Conservation (phyloP, 1,140 invertebrate genomes). For the Caerostris extrusa region DNA sequence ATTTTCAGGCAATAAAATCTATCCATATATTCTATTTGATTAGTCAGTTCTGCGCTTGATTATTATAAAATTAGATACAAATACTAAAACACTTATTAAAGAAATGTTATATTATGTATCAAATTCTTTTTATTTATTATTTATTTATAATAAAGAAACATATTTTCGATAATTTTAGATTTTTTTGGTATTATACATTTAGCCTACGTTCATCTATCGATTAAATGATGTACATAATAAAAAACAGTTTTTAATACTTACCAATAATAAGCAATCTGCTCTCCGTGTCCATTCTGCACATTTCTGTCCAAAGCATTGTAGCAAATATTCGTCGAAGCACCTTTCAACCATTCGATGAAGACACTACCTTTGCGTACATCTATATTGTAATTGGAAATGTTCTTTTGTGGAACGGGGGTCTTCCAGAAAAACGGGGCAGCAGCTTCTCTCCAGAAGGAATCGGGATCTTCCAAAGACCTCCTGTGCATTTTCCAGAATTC, state of each 20-base stretch:
- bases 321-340: conserved; percentile 95
- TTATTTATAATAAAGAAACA: too few species aligned
- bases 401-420: conserved; percentile 82
- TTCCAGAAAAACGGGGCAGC: conserved; percentile 94
- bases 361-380: conserved; percentile 93
- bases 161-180: too few species aligned
- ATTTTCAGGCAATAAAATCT: too few species aligned
- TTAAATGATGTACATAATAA: too few species aligned
- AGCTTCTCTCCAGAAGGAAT: conserved; percentile 94
- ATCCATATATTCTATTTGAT: too few species aligned
- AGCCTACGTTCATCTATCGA: too few species aligned
- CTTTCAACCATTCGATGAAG: conserved; percentile 96
- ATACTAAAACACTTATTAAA: too few species aligned
- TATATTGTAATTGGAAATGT: conserved; percentile 95
- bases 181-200: too few species aligned
- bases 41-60: too few species aligned
- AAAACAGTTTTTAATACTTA: conserved; percentile 83
- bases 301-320: conserved; percentile 97
- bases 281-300: conserved; percentile 91
- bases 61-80: too few species aligned
- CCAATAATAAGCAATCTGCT: conserved; percentile 97
- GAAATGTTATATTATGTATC: too few species aligned
- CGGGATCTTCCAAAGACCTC: conserved; percentile 92
- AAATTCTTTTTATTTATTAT: too few species aligned
- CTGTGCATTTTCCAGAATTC: conserved; percentile 93